Percentiles rank a stretch among this genome's conserved stretches.
Evolutionary conservation across 2,113 vertebrate genomes (phyloP).

Genomic region (Podocnemis expansa): DNA sequence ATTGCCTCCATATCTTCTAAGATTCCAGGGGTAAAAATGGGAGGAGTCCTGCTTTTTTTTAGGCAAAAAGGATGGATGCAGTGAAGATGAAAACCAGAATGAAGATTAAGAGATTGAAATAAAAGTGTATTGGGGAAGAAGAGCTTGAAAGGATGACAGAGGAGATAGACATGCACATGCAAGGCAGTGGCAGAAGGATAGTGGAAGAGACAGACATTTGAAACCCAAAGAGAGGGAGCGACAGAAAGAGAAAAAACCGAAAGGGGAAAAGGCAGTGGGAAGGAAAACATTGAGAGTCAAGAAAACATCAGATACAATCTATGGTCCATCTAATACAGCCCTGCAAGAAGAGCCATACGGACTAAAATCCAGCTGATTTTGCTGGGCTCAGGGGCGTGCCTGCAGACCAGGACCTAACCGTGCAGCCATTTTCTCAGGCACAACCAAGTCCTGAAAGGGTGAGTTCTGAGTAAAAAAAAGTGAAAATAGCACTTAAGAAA

Average conservation of each 20-base stretch:
- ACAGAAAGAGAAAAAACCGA: background rate
- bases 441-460: background rate
- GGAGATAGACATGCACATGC: background rate
- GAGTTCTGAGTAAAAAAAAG: background rate
- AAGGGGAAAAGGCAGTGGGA: background rate
- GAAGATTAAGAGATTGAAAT: background rate
- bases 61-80: background rate
- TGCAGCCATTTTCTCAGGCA: background rate
- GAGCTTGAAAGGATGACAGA: background rate
- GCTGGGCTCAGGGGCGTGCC: background rate
- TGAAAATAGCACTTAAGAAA: background rate
- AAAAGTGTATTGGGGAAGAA: background rate
- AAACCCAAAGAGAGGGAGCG: background rate
- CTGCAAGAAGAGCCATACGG: background rate
- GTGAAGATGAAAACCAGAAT: background rate
- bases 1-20: background rate
- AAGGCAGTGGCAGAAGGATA: background rate
- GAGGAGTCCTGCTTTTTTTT: background rate
- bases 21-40: background rate
- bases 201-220: background rate
- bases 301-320: accelerated
- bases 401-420: background rate
- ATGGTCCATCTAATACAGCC: background rate
- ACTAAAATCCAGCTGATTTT: background rate
- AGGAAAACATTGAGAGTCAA: background rate